A percentile compares a stretch with the other conserved stretches of the same genome.
Evolutionary conservation across 2,888 invertebrate genomes (phyloP).

Genomic region (Callimorpha dominula): DNA sequence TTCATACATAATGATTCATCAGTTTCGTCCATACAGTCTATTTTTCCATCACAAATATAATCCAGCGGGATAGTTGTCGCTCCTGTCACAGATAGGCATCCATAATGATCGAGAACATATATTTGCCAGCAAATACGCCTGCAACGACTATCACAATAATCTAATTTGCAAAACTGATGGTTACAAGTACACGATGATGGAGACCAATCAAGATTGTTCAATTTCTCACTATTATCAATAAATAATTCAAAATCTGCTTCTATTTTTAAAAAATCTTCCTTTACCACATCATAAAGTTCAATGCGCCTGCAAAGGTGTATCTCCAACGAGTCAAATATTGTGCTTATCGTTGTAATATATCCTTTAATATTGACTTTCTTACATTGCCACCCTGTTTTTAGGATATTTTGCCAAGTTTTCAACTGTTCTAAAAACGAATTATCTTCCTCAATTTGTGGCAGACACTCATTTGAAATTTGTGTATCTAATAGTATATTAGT

Average conservation of each 20-base stretch:
- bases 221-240: neutral
- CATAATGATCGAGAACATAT: slow-evolving; percentile 63
- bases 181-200: slow-evolving; percentile 62
- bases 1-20: slow-evolving; percentile 69
- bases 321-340: neutral
- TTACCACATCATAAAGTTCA: neutral
- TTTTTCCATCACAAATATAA: slow-evolving; percentile 75
- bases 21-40: slow-evolving; percentile 74
- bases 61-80: slow-evolving; percentile 60
- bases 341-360: neutral
- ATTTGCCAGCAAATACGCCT: slow-evolving; percentile 67
- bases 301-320: neutral
- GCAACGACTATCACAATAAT: slow-evolving; percentile 60
- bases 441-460: neutral
- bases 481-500: neutral
- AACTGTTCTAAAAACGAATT: neutral
- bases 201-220: neutral
- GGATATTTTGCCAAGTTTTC: neutral
- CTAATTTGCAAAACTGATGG: slow-evolving; percentile 53
- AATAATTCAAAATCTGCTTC: slow-evolving; percentile 6
- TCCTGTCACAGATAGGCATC: slow-evolving; percentile 62
- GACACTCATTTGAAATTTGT: neutral
- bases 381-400: neutral
- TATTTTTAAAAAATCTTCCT: neutral
- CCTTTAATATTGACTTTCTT: neutral